Base-by-base conservation (phyloP, 2,797 vertebrate species). In the Heteromormyrus szaboi region DNA sequence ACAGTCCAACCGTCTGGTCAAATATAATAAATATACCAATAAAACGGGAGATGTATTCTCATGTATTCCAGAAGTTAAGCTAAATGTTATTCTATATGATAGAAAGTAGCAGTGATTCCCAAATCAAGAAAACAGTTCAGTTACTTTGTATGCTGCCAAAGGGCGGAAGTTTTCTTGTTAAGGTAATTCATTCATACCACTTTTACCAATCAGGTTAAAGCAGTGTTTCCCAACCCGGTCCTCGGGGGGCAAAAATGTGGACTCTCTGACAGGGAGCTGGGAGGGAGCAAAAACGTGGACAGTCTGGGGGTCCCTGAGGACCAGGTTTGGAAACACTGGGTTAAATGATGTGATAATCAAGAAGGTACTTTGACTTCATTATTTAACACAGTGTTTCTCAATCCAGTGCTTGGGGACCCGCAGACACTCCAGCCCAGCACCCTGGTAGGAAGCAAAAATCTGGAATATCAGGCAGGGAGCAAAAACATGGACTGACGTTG, bases 11-110 rank as follows among this genome's bases (percentile, higher is more conserved):
- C 6, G 33, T 62, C 85, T 46, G 37, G 54, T 87, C 33, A 87
- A 87, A 87, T 41, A 48, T 41, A 87, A 87, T 87, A 62, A 59
- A 62, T 59, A 87, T 87, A 62, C 17, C 85, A 56, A 87, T 62
- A 62, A 87, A 87, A 59, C 54, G 62, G 54, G 51, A 86, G 84
- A 86, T 19, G 50, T 86, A 83, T 86, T 86, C 50, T 54, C 48
- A 25, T 86, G 37, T 37, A 37, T 37, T 86, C 84, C 84, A 54
- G 84, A 22, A 33, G 8, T 48, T 86, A 17, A 33, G 22, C 14
- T 37, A 33, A 17, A 53, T 86, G 4, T 86, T 25, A 86, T 86
- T 29, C 4, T 54, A 17, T 54, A 19, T 33, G 48, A 48, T 86
- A 33, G 48, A 37, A 86, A 50, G 53, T 19, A 17, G 22, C 84